Percentiles rank a stretch among this genome's conserved stretches.
Conservation (phyloP, 2,113 vertebrate genomes). For the Procapra przewalskii region DNA sequence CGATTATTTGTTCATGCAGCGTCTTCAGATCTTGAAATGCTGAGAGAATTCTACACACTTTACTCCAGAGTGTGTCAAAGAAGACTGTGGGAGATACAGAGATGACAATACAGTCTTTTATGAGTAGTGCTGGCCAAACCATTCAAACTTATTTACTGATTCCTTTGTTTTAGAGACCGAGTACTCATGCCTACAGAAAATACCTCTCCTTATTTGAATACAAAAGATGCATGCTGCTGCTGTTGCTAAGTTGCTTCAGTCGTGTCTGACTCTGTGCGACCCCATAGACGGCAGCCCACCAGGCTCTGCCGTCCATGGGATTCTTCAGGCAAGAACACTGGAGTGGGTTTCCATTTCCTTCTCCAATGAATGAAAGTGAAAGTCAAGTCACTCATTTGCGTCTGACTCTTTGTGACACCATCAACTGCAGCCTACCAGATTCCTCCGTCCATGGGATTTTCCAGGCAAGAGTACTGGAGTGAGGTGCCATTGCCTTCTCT, state of each 20-base stretch:
- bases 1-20: background rate
- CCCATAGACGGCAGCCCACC: background rate
- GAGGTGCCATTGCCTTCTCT: background rate
- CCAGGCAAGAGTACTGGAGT: background rate
- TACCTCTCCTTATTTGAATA: background rate
- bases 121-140: background rate
- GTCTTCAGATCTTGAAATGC: background rate
- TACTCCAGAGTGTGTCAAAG: background rate
- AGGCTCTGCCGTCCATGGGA: background rate
- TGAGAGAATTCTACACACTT: background rate
- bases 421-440: background rate
- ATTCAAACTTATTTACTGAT: background rate
- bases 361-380: background rate
- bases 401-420: rapidly evolving
- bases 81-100: background rate
- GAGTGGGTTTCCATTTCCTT: background rate
- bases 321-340: background rate
- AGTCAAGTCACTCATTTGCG: background rate
- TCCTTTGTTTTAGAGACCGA: background rate
- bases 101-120: background rate
- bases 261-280: rapidly evolving
- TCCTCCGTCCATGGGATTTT: background rate
- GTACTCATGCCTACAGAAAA: background rate
- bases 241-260: background rate
- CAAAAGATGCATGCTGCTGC: background rate